phyloP scores from a whole-genome alignment of 2,113 vertebrate genomes.

The Hippocampus mohnikei region DNA sequence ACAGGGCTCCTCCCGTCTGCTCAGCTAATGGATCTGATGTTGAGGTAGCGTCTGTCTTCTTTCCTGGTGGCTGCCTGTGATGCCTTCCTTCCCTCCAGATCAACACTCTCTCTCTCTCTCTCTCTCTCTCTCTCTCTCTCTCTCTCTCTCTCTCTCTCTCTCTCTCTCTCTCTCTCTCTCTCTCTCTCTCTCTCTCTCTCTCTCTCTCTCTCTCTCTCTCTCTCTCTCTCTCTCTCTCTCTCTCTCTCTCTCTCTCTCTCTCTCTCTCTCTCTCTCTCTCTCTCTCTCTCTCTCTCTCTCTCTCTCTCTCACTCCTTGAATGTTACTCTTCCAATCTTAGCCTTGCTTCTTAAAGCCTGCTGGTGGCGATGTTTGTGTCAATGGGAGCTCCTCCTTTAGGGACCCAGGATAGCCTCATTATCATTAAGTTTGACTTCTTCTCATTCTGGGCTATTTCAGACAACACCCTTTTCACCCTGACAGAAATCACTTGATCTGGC shows the following conservation, averaged over 20 bases:
- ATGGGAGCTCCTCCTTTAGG: slow-evolving; percentile 21
- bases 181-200: slow-evolving; percentile 4
- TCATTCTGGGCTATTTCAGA: neutral
- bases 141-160: slow-evolving; percentile 17
- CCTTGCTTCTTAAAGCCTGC: slow-evolving; percentile 52
- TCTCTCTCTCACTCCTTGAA: slow-evolving; percentile 6
- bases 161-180: neutral
- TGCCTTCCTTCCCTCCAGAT: neutral
- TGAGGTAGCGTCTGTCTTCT: slow-evolving; percentile 51
- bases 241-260: slow-evolving; percentile 17
- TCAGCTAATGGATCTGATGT: neutral
- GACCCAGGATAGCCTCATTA: slow-evolving; percentile 5
- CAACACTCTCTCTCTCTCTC: slow-evolving; percentile 19
- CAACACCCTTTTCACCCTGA: slow-evolving; percentile 53
- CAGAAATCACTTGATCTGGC: slow-evolving; percentile 16
- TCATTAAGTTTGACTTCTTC: neutral
- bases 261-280: neutral
- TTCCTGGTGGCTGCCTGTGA: slow-evolving; percentile 56
- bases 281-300: slow-evolving; percentile 16
- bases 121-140: neutral
- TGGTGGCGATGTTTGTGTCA: slow-evolving; percentile 57
- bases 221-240: slow-evolving; percentile 16
- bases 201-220: slow-evolving; percentile 4
- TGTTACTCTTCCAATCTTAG: slow-evolving; percentile 9
- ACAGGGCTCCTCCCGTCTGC: neutral